Base-by-base conservation (phyloP, 1,140 invertebrate genomes). In the Melitaea cinxia region DNA sequence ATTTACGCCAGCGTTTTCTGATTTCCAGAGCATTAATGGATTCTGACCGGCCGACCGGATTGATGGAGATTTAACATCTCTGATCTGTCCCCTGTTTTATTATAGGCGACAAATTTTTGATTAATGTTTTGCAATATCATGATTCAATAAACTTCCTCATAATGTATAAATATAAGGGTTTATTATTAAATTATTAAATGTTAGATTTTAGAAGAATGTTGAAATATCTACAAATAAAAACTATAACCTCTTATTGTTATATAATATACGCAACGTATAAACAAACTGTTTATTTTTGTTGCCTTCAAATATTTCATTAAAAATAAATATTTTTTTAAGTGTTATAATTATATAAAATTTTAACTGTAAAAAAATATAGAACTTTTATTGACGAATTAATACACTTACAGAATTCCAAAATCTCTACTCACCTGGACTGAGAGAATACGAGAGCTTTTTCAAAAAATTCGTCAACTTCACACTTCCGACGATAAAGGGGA, bases 401-500 rank as follows among this genome's bases (percentile, higher is more conserved):
- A 33, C 2, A 33, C 1, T 33, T 28, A 28, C 26, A 33, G 12
- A 33, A 10, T 15, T 2, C 0, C 6, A 19, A 42, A 6, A 19
- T 6, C 2, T 5, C 9, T 2, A 94, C 94, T 94, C 92, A 96
- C 96, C 93, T 83, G 96, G 96, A 91, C 93, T 96, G 15, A 96
- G 88, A 7, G 95, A 95, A 87, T 97, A 97, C 1, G 94, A 93
- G 35, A 97, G 88, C 83, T 96, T 96, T 85, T 96, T 96, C 49
- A 96, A 92, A 77, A 97, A 96, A 87, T 96, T 96, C 2, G 95
- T 93, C 52, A 96, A 90, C 78, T 94, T 92, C 6, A 97, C 96
- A 39, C 94, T 94, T 0, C 95, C 85, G 21, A 96, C 94, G 68
- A 97, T 96, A 37, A 96, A 92, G 0, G 96, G 96, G 77, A 97